phyloP scores from a whole-genome alignment of 2,113 vertebrate genomes.

The Promerops cafer region DNA sequence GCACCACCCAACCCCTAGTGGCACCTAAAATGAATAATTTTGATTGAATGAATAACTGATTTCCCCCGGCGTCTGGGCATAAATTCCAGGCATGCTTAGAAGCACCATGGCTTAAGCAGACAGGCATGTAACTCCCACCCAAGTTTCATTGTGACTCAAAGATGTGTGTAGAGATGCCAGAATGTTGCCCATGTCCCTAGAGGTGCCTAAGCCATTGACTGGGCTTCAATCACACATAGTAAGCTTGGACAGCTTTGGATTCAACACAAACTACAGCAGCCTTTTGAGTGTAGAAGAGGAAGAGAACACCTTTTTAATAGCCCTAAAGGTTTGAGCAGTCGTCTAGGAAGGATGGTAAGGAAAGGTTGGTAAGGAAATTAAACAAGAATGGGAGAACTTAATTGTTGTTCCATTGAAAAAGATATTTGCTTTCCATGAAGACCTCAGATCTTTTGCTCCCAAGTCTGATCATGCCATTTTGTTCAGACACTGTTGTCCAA shows the following conservation, averaged over 20 bases:
- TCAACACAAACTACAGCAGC: not conserved
- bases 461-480: not conserved
- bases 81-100: not conserved
- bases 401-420: not conserved
- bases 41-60: not conserved
- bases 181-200: fast-evolving
- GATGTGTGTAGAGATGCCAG: not conserved
- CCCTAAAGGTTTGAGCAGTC: not conserved
- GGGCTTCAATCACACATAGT: not conserved
- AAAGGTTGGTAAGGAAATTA: not conserved
- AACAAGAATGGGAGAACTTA: not conserved
- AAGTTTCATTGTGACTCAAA: not conserved
- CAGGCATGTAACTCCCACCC: not conserved
- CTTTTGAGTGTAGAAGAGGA: not conserved
- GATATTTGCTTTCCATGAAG: not conserved
- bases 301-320: not conserved
- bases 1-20: slow-evolving; percentile 7
- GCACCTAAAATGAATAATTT: not conserved
- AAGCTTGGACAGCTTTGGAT: not conserved
- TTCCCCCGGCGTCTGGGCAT: not conserved
- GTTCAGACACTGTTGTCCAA: not conserved
- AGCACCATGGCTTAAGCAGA: not conserved
- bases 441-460: not conserved
- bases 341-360: not conserved
- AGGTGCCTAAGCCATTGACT: not conserved